Evolutionary conservation across 2,113 vertebrate genomes (phyloP).

Genomic region (Lepus timidus): DNA sequence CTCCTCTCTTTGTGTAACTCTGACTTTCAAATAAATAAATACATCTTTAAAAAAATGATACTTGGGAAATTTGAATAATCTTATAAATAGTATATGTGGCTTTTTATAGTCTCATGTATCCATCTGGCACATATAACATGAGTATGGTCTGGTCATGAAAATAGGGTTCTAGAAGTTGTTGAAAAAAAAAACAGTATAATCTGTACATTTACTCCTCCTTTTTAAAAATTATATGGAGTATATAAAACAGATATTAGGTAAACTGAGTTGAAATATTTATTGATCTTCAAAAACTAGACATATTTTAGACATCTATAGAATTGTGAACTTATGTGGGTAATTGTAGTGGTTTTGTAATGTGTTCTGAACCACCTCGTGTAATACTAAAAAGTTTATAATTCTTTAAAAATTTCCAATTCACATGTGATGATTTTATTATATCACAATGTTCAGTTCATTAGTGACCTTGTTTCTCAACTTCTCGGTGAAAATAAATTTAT

Average conservation of each 20-base stretch:
- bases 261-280: neutral
- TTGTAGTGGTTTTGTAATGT: neutral
- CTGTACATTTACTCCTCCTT: neutral
- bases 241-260: neutral
- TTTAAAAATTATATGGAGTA: neutral
- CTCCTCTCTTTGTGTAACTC: too few species aligned
- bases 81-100: neutral
- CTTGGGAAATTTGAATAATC: neutral
- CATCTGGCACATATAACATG: neutral
- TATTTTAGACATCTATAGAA: neutral
- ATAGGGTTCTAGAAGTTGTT: neutral
- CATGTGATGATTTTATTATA: conserved; percentile 10
- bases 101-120: conserved; percentile 1
- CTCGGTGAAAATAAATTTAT: neutral
- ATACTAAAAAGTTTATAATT: neutral
- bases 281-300: neutral
- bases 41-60: neutral
- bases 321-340: neutral
- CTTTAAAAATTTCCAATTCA: neutral
- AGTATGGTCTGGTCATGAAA: neutral
- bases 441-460: conserved; percentile 2
- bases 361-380: neutral
- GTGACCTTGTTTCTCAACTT: neutral
- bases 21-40: too few species aligned
- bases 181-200: neutral